Evolutionary conservation across 2,888 invertebrate species (phyloP).

Genomic region (Ramazzottius varieornatus): DNA sequence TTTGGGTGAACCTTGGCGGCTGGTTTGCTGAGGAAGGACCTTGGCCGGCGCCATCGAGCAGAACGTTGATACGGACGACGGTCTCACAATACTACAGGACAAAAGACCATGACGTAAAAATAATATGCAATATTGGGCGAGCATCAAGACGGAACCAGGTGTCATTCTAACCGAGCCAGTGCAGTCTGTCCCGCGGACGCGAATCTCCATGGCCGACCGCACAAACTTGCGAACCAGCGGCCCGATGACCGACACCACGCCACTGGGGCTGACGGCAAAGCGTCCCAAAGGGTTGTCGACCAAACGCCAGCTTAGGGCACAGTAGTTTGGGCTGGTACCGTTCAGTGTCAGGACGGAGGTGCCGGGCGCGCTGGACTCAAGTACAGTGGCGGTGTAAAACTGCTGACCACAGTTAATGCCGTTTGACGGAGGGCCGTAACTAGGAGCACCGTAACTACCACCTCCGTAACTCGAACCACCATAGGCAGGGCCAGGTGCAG

Average conservation of each 20-base stretch:
- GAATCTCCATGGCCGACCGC: slow-evolving; percentile 1
- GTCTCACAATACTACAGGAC: not conserved
- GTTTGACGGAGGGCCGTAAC: too few relatives aligned
- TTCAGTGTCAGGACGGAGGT: not conserved
- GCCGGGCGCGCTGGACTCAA: not conserved
- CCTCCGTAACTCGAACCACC: not conserved
- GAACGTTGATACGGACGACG: not conserved
- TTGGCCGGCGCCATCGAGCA: not conserved
- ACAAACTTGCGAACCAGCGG: not conserved
- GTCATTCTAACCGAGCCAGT: not conserved
- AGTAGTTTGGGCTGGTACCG: not conserved
- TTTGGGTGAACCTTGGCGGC: not conserved
- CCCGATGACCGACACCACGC: not conserved
- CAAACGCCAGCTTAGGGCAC: not conserved
- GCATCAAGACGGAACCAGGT: too few relatives aligned
- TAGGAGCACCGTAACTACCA: not conserved
- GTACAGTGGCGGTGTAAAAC: not conserved
- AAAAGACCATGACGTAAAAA: not conserved
- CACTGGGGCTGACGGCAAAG: not conserved
- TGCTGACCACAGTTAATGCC: not conserved
- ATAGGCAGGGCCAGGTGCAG: not conserved
- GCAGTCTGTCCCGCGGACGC: not conserved
- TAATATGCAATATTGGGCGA: not conserved
- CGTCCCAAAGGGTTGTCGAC: not conserved
- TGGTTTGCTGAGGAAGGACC: not conserved